A percentile compares a stretch with the other conserved stretches of the same genome.
These are phyloP conservation scores for Rhopalosiphum maidis DNA, from an alignment of 1,140 invertebrate species.

Conservation along the genomic window DNA sequence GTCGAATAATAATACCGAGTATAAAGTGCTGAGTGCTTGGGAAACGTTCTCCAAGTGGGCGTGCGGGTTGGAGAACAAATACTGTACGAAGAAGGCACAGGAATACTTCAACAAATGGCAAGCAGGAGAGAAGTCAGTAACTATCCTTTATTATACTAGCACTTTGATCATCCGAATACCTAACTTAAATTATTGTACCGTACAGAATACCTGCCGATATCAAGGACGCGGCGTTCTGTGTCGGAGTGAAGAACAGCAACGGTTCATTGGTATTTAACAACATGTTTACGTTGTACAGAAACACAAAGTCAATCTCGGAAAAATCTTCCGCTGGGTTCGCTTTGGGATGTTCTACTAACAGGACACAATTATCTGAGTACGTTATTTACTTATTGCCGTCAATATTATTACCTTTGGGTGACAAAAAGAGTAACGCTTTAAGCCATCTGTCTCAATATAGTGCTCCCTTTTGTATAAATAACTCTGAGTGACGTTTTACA, in stretches of 20 bases:
- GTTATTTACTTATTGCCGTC: not conserved
- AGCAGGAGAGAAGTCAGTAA: not conserved
- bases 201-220: constrained; percentile 53
- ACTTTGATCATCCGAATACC: not conserved
- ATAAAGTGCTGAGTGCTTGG: not conserved
- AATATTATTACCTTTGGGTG: not conserved
- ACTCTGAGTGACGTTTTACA: not conserved
- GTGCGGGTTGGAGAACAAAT: not conserved
- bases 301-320: constrained; percentile 48
- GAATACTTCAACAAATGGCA: constrained; percentile 28
- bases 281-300: constrained; percentile 52
- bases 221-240: constrained; percentile 56
- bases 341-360: constrained; percentile 57
- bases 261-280: not conserved
- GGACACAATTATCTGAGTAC: constrained; percentile 24
- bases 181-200: not conserved
- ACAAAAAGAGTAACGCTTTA: not conserved
- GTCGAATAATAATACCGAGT: not conserved
- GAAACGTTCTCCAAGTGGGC: not conserved
- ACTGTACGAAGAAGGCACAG: not conserved
- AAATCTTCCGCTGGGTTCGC: constrained; percentile 18
- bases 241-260: constrained; percentile 38
- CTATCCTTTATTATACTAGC: not conserved
- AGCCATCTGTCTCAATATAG: not conserved
- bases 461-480: not conserved